Evolutionary conservation across 92 coral and sea anemone species (phyloP).

Genomic region (Palythoa grandis): DNA sequence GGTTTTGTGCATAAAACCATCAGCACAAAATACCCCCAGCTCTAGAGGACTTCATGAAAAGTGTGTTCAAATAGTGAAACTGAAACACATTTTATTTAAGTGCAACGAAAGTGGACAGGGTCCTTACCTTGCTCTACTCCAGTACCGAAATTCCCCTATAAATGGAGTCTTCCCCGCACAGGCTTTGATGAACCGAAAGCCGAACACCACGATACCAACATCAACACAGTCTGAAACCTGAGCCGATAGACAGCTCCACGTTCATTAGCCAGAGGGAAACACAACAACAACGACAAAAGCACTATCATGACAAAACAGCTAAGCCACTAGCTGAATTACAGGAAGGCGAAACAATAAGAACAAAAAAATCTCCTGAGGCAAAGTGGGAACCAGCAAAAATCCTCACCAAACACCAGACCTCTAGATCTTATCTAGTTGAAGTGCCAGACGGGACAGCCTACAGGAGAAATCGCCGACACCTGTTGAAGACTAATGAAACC

Average conservation of each 20-base stretch:
- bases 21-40: slow-evolving; percentile 70
- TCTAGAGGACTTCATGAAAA: slow-evolving; percentile 65
- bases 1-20: slow-evolving; percentile 51
- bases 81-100: slow-evolving; percentile 38
- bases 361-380: neutral
- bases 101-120: slow-evolving; percentile 32
- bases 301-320: no score
- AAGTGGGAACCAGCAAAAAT: slow-evolving; percentile 36
- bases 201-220: no score
- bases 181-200: no score
- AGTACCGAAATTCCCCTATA: neutral
- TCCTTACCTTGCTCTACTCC: slow-evolving; percentile 52
- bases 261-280: no score
- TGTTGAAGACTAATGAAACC: slow-evolving; percentile 32
- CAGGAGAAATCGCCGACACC: slow-evolving; percentile 33
- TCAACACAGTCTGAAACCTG: no score
- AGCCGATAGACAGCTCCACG: no score
- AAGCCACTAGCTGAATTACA: no score
- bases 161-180: no score
- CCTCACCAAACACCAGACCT: slow-evolving; percentile 18
- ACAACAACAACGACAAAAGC: no score
- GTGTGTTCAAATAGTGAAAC: slow-evolving; percentile 54
- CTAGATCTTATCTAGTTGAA: slow-evolving; percentile 30
- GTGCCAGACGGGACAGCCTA: slow-evolving; percentile 36
- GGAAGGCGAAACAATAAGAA: neutral